Conservation (phyloP, 2,888 invertebrate genomes). For the Notodonta dromedarius region DNA sequence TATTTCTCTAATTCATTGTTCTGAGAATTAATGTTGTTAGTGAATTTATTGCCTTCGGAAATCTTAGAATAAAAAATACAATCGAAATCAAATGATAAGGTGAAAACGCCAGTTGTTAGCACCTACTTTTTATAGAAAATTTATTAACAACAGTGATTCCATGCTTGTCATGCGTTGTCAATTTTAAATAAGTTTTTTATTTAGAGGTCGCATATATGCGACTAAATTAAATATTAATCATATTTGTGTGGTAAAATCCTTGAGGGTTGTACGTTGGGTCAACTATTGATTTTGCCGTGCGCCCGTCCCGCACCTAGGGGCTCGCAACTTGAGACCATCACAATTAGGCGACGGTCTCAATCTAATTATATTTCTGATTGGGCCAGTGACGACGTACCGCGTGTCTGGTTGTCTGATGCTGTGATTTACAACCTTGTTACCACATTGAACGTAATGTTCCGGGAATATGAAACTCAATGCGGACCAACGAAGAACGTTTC, state of each 20-base stretch:
- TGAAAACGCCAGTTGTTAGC: not conserved
- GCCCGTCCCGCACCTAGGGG: slow-evolving; percentile 56
- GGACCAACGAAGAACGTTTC: not conserved
- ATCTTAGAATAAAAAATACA: not conserved
- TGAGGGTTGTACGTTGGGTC: slow-evolving; percentile 59
- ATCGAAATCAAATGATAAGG: not conserved
- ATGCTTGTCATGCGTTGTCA: not conserved
- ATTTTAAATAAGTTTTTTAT: not conserved
- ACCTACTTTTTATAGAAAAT: not conserved
- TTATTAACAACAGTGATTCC: no score
- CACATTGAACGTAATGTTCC: not conserved
- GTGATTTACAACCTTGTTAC: slow-evolving; percentile 42
- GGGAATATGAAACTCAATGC: not conserved
- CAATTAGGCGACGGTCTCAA: slow-evolving; percentile 77
- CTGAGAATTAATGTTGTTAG: not conserved
- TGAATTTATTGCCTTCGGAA: not conserved
- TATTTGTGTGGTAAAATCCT: slow-evolving; percentile 53
- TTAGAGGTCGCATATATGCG: not conserved
- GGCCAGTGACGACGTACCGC: slow-evolving; percentile 54
- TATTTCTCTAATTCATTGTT: not conserved
- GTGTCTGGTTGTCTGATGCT: slow-evolving; percentile 17
- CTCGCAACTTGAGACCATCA: slow-evolving; percentile 78
- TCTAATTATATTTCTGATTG: slow-evolving; percentile 83
- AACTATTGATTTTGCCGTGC: slow-evolving; percentile 72
- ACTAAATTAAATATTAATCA: slow-evolving; percentile 46